Evolutionary conservation across 2,888 invertebrate genomes (phyloP), one percentile per base, ranked within the genome.

Genomic region (Pandemis cinnamomeana): DNA sequence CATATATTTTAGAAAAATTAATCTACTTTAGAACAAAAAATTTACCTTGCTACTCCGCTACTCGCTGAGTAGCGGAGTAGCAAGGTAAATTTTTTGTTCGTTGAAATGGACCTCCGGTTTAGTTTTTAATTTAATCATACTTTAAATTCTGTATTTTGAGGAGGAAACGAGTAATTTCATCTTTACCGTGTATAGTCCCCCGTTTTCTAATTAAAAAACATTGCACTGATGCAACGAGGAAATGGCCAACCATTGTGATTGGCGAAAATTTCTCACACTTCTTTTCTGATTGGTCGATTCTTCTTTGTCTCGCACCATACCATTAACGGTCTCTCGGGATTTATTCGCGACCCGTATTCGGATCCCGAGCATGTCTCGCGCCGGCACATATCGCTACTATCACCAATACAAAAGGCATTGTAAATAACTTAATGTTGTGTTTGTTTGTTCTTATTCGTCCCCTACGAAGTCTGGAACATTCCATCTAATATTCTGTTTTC

Each of bases 331-430:
- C 61, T 15, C 51, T 46, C 8, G 13, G 66, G 51, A 51, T 66
- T 66, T 66, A 51, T 51, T 27, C 36, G n/a, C 36, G 51, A 11
- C 66, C 66, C 44, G 66, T 41, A 51, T 27, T 7, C 5, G 13
- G 36, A 8, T 10, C 53, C 58, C 58, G 27, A 58, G 11, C 27
- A 58, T 58, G 58, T 58, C 58, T 27, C 10, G 5, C 27, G 27
- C 58, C 42, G 61, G 20, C 61, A 61, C 61, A 58, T 27, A 58
- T 58, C 27, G 58, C 27, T 10, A 27, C 58, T 27, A 27, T 11
- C 58, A 6, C 58, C 58, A 27, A 58, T 58, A 58, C 58, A 58
- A 58, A 58, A 58, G 58, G 58, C 58, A 58, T 58, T 58, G 58
- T 58, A 58, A 58, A 58, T 58, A 58, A 58, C 27, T 11, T 27